phyloP scores from a whole-genome alignment of 2,888 invertebrate species.

The Eilema depressum region DNA sequence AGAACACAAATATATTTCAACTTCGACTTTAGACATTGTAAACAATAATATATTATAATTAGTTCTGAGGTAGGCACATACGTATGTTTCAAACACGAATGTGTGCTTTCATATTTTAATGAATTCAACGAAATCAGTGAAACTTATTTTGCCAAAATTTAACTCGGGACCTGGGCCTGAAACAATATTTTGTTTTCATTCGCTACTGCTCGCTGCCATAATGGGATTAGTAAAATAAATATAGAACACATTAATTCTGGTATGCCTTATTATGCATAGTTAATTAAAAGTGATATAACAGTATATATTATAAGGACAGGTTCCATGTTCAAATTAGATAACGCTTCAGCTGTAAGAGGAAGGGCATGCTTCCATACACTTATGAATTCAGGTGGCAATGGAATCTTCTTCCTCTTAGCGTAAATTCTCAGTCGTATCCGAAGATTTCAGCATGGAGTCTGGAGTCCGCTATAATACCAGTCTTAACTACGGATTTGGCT shows the following conservation, averaged over 20 bases:
- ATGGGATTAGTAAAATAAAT: conserved; percentile 54
- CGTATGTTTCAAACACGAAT: conserved; percentile 2
- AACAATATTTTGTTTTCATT: conserved; percentile 65
- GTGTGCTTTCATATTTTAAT: conserved; percentile 10
- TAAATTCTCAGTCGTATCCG: too few species aligned
- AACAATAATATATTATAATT: conserved; percentile 3
- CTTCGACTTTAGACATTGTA: not conserved
- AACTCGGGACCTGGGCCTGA: conserved; percentile 37
- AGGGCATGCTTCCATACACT: too few species aligned
- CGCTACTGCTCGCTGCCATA: conserved; percentile 39
- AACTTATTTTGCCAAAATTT: conserved; percentile 52
- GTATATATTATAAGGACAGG: not conserved
- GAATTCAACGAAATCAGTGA: conserved; percentile 26
- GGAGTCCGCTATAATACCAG: too few species aligned
- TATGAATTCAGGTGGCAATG: too few species aligned
- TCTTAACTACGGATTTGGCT: too few species aligned
- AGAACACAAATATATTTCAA: not conserved
- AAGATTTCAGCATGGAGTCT: too few species aligned
- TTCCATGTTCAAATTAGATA: not conserved
- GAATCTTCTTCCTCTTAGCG: too few species aligned
- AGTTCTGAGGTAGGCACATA: not conserved
- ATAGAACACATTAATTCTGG: conserved; percentile 39
- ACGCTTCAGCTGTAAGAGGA: not conserved
- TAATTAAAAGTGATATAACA: not conserved
- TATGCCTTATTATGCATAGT: not conserved